A percentile compares a stretch with the other conserved stretches of the same genome.
phyloP scores from a whole-genome alignment of 2,888 invertebrate species.

The Nemotelus nigrinus region DNA sequence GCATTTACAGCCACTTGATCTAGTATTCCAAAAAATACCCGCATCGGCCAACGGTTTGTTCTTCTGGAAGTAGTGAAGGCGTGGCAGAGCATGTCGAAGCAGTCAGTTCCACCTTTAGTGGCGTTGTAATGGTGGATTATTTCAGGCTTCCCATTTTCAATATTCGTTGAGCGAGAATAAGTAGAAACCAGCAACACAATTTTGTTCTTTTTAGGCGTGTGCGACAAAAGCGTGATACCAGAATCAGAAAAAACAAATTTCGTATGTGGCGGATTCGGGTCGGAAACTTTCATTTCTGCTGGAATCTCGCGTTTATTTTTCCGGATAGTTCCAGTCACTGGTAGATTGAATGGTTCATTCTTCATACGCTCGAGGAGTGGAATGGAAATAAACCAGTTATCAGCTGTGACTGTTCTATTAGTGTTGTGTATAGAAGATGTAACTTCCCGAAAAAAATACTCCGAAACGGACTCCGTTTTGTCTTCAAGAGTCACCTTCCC shows the following conservation, averaged over 20 bases:
- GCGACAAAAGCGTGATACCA: background rate
- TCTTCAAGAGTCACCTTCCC: no score
- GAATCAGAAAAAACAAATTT: background rate
- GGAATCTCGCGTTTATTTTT: conserved; percentile 7
- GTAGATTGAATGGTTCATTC: conserved; percentile 1
- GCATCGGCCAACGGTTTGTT: conserved; percentile 8
- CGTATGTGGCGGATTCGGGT: background rate
- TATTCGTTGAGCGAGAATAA: conserved; percentile 1
- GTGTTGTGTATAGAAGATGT: no score
- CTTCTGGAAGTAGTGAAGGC: background rate
- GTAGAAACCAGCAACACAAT: background rate
- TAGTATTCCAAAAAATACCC: conserved; percentile 4
- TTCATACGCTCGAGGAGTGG: no score
- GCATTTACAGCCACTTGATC: background rate
- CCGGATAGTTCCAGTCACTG: background rate
- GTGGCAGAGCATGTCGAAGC: background rate
- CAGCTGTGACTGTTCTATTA: no score
- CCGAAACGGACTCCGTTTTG: no score
- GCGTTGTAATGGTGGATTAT: conserved; percentile 6
- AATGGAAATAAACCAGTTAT: no score
- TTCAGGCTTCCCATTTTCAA: background rate
- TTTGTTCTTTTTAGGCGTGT: background rate
- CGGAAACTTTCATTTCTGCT: conserved; percentile 1
- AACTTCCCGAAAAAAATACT: no score
- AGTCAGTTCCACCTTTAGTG: background rate